phyloP scores from a whole-genome alignment of 2,113 vertebrate genomes.

The Sardina pilchardus region DNA sequence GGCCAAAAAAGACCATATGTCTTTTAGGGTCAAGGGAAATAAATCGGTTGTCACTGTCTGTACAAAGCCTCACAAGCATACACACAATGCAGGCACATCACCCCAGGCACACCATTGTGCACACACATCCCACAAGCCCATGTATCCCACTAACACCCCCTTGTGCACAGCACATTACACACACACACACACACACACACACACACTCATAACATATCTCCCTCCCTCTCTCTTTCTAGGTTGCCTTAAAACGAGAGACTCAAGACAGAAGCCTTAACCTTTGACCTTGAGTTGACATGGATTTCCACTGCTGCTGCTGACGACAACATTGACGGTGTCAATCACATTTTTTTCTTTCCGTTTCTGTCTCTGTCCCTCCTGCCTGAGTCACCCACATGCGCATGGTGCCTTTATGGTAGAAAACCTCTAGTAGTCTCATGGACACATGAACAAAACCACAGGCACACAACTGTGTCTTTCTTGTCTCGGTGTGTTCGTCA shows the following conservation, averaged over 20 bases:
- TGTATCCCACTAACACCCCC: neutral
- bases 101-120: too few relatives aligned
- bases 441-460: slow-evolving; percentile 4
- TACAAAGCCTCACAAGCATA: too few relatives aligned
- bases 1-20: too few relatives aligned
- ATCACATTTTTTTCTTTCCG: slow-evolving; percentile 35
- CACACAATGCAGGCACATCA: neutral
- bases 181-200: too few relatives aligned
- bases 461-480: slow-evolving; percentile 40
- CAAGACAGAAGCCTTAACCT: slow-evolving; percentile 90
- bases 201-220: neutral
- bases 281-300: slow-evolving; percentile 70
- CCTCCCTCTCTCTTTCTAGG: slow-evolving; percentile 49
- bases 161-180: too few relatives aligned
- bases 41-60: too few relatives aligned
- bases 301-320: slow-evolving; percentile 61
- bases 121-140: too few relatives aligned
- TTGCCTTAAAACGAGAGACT: slow-evolving; percentile 70
- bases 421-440: slow-evolving; percentile 15
- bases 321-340: slow-evolving; percentile 23
- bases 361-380: slow-evolving; percentile 62
- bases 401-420: slow-evolving; percentile 81
- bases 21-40: too few relatives aligned
- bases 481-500: slow-evolving; percentile 12
- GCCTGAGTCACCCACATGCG: slow-evolving; percentile 71